phyloP scores from a whole-genome alignment of 2,113 vertebrate genomes.

The Lepus timidus region DNA sequence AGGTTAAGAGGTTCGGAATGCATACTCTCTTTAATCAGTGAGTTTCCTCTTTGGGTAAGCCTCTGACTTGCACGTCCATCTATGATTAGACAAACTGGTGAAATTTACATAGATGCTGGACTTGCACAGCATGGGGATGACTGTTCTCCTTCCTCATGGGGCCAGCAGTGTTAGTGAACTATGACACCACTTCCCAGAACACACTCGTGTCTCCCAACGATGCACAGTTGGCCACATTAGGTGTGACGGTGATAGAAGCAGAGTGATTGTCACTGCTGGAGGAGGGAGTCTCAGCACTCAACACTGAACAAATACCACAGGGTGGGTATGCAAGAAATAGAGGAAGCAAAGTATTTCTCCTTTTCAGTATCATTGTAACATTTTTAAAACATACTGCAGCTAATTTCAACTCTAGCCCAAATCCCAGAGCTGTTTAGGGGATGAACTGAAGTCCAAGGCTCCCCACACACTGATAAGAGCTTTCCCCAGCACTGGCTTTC shows the following conservation, averaged over 20 bases:
- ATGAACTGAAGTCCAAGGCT: background rate
- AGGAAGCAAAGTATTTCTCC: background rate
- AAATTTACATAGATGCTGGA: constrained; percentile 23
- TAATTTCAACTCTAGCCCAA: background rate
- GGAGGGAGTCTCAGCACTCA: background rate
- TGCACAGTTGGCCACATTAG: background rate
- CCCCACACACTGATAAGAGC: accelerated
- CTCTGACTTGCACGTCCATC: constrained; percentile 16
- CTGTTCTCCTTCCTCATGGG: background rate
- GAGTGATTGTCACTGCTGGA: background rate
- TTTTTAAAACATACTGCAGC: background rate
- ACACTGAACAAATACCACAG: accelerated
- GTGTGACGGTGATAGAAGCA: background rate
- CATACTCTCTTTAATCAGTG: background rate
- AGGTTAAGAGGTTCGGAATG: background rate
- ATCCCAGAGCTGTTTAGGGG: background rate
- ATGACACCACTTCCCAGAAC: background rate
- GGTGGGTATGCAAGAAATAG: background rate
- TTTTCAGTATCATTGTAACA: background rate
- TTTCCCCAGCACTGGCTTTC: background rate
- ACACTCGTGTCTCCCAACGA: background rate
- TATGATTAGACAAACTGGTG: constrained; percentile 55
- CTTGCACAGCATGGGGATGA: background rate
- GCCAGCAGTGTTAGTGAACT: constrained; percentile 1
- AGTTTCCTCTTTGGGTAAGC: constrained; percentile 2